Conservation (phyloP, 2,888 invertebrate genomes). For the Drosophila mulleri region DNA sequence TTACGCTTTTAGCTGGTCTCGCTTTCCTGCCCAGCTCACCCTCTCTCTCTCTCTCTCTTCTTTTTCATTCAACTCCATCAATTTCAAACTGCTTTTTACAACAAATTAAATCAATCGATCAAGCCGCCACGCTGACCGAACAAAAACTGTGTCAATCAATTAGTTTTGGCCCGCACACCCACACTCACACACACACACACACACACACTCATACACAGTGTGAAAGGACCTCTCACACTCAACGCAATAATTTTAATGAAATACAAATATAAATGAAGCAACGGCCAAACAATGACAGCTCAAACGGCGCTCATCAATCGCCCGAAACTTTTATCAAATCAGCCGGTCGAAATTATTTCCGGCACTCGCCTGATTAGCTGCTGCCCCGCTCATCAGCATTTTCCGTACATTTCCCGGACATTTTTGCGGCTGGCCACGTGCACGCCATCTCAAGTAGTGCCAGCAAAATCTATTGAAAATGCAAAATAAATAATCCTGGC, state of each 20-base stretch:
- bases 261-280: conserved; percentile 77
- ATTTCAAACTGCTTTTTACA: conserved; percentile 74
- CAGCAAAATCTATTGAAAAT: conserved; percentile 40
- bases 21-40: conserved; percentile 24
- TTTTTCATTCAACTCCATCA: conserved; percentile 64
- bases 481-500: conserved; percentile 58
- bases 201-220: neutral
- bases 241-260: conserved; percentile 76
- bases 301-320: conserved; percentile 69
- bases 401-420: conserved; percentile 40
- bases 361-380: conserved; percentile 73
- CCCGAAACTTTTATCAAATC: conserved; percentile 53
- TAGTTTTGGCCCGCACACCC: conserved; percentile 53
- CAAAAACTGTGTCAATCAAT: conserved; percentile 79
- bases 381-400: conserved; percentile 46
- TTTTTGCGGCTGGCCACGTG: conserved; percentile 71
- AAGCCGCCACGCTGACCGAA: conserved; percentile 58
- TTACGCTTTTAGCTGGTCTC: conserved; percentile 67
- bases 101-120: conserved; percentile 79
- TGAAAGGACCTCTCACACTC: conserved; percentile 13
- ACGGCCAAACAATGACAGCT: conserved; percentile 68
- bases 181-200: conserved; percentile 14
- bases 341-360: conserved; percentile 68
- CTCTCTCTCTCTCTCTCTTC: neutral
- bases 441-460: conserved; percentile 66